Conservation (phyloP, 2,797 vertebrate genomes). For the Xenops minutus region DNA sequence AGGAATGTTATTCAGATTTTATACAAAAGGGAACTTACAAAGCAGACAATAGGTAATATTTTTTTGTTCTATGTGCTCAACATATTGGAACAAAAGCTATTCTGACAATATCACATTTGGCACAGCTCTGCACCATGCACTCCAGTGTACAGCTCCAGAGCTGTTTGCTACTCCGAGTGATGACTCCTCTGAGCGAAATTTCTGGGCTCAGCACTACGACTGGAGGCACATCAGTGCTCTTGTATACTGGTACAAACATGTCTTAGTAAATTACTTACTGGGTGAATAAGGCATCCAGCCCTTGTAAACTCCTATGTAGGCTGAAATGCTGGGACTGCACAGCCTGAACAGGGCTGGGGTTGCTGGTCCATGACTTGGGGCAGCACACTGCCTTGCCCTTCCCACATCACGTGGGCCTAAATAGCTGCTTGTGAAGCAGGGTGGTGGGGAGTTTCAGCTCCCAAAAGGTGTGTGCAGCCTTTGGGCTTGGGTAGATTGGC, state of each 20-base stretch:
- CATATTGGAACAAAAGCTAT: slow-evolving; percentile 34
- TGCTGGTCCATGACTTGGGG: background rate
- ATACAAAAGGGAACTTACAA: slow-evolving; percentile 11
- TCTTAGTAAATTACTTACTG: background rate
- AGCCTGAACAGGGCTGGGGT: background rate
- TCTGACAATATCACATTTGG: background rate
- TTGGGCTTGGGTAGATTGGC: background rate
- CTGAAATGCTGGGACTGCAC: background rate
- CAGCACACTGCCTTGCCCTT: background rate
- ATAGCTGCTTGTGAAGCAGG: background rate
- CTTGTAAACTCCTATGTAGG: rapidly evolving
- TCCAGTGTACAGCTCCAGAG: background rate
- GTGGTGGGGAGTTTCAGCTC: background rate
- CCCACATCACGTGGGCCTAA: background rate
- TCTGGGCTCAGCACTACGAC: background rate
- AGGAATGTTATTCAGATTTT: slow-evolving; percentile 37
- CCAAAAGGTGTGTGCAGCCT: background rate
- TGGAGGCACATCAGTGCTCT: background rate
- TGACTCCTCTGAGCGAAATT: background rate
- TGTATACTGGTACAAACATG: background rate
- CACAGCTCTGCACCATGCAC: background rate
- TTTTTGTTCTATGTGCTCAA: background rate
- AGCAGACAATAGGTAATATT: slow-evolving; percentile 12
- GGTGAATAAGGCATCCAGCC: background rate
- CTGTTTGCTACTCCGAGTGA: background rate